A percentile compares a stretch with the other conserved stretches of the same genome.
Evolutionary conservation across 1,140 invertebrate genomes (phyloP).

Genomic region (Drosophila setifemur): DNA sequence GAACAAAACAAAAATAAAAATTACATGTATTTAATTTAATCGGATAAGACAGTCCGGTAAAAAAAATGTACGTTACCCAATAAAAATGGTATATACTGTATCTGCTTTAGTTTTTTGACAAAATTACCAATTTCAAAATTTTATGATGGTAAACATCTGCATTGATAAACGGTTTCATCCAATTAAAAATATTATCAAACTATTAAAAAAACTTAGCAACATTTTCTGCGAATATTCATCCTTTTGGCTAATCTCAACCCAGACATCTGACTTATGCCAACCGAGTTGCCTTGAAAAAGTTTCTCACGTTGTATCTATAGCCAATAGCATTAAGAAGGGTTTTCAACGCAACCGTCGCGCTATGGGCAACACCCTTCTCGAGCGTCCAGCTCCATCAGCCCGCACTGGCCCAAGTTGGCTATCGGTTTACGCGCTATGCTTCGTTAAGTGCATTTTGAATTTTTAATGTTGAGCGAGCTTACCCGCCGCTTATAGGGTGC

Average conservation of each 20-base stretch:
- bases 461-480: conserved; percentile 66
- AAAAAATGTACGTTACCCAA: too few relatives aligned
- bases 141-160: too few relatives aligned
- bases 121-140: too few relatives aligned
- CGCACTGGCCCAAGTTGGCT: conserved; percentile 41
- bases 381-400: neutral
- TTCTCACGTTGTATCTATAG: conserved; percentile 9
- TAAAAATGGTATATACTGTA: too few relatives aligned
- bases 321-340: conserved; percentile 16
- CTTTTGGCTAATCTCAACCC: neutral
- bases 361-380: conserved; percentile 30
- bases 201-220: neutral
- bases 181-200: neutral
- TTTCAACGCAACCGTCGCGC: conserved; percentile 5
- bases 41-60: too few relatives aligned
- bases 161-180: too few relatives aligned
- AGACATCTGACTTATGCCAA: neutral
- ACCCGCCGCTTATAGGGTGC: conserved; percentile 5
- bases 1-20: neutral
- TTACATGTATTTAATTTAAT: too few relatives aligned
- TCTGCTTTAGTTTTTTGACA: too few relatives aligned
- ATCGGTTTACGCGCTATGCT: conserved; percentile 79
- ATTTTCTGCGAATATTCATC: neutral
- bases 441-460: conserved; percentile 80
- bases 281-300: neutral